Base-by-base conservation (phyloP, 2,113 vertebrate genomes). In the Podiceps cristatus region DNA sequence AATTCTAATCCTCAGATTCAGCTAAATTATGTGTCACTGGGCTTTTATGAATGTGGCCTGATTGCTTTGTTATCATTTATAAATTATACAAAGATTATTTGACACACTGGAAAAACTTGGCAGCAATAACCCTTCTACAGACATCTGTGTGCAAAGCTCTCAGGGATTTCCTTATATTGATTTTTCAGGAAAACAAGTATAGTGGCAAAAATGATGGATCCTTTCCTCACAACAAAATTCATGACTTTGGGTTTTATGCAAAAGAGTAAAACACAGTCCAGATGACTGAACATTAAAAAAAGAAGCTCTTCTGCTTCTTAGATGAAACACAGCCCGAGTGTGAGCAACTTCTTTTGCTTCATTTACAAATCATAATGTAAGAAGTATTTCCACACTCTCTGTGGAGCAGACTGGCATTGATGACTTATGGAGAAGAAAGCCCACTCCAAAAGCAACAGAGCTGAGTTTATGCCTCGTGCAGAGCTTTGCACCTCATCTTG, bases 1-100 rank as follows among this genome's bases (percentile, higher is more conserved):
- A 98, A 99, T 99, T 99, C 98, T 98, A 98, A 98, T 98, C 97
- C 98, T 98, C 86, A 96, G 95, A 98, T 98, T 98, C 96, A 96
- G 96, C 96, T 97, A 98, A 98, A 98, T 98, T 97, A 97, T 90
- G 95, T 98, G 97, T 98, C 98, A 98, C 82, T 98, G 94, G 95
- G 97, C 93, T 98, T 98, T 98, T 98, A 98, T 98, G 95, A 98
- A 98, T 98, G 96, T 97, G 96, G 92, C 76, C 96, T 98, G 97
- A 98, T 98, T 98, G 97, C 97, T 98, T 98, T 98, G 98, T 98
- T 98, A 98, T 98, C 59, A 96, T 97, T 98, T 98, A 97, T 97
- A 98, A 98, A 98, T 98, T 98, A 98, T 87, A 97, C 97, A 98
- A 97, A 97, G 92, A 98, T 98, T 96, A 97, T 97, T 93, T 96